Conservation (phyloP, 2,888 invertebrate species). For the Scaptomyza cyrtandrae region DNA sequence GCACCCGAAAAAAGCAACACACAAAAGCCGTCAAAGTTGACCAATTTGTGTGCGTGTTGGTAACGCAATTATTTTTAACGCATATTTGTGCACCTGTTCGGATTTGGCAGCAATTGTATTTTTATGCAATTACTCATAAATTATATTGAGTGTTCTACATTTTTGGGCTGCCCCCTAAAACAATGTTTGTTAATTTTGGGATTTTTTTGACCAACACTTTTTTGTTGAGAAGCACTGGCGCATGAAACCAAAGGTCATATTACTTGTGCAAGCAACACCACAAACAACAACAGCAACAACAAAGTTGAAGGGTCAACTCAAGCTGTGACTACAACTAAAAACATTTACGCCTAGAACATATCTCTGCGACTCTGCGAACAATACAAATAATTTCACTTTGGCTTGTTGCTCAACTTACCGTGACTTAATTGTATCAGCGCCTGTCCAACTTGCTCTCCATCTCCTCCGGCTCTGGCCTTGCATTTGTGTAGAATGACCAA, state of each 20-base stretch:
- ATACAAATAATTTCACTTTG: slow-evolving; percentile 58
- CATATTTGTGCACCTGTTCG: slow-evolving; percentile 65
- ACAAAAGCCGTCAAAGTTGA: slow-evolving; percentile 39
- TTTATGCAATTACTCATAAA: slow-evolving; percentile 66
- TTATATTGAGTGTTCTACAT: slow-evolving; percentile 78
- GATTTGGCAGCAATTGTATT: slow-evolving; percentile 66
- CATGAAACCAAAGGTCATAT: slow-evolving; percentile 77
- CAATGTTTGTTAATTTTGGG: slow-evolving; percentile 14
- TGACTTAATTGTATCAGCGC: slow-evolving; percentile 83
- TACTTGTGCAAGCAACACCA: slow-evolving; percentile 37
- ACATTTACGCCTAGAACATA: slow-evolving; percentile 32
- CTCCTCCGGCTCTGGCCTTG: slow-evolving; percentile 30
- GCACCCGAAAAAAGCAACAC: slow-evolving; percentile 39
- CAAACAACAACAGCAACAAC: neutral
- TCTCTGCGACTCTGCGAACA: slow-evolving; percentile 18
- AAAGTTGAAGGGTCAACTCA: slow-evolving; percentile 41
- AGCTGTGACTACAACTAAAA: slow-evolving; percentile 47
- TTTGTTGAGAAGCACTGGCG: slow-evolving; percentile 58
- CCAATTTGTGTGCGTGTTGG: slow-evolving; percentile 68
- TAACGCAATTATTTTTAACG: slow-evolving; percentile 58
- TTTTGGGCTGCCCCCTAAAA: slow-evolving; percentile 27
- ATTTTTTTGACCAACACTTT: slow-evolving; percentile 21
- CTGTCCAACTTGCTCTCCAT: slow-evolving; percentile 67
- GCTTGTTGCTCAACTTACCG: slow-evolving; percentile 80
- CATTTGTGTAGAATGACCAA: slow-evolving; percentile 44